Conservation (phyloP, 2,113 vertebrate species). For the Acanthisitta chloris region DNA sequence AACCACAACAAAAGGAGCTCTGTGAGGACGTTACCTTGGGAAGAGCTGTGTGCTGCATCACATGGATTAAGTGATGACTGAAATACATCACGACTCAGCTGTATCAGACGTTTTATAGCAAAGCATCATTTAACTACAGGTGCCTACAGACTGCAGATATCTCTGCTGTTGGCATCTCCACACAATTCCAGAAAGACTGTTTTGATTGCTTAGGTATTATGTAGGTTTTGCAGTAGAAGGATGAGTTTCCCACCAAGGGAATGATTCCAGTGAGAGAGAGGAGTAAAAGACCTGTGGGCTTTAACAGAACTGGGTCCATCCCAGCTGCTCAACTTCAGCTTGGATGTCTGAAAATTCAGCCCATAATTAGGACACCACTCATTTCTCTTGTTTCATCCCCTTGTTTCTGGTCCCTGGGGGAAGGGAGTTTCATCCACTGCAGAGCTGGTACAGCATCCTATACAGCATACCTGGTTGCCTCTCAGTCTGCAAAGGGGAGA, state of each 20-base stretch:
- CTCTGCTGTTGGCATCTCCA: neutral
- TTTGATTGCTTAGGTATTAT: neutral
- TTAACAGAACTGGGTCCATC: neutral
- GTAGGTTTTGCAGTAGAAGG: neutral
- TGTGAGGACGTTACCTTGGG: neutral
- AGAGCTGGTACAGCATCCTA: neutral
- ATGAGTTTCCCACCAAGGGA: neutral
- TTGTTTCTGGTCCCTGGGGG: neutral
- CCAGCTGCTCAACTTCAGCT: neutral
- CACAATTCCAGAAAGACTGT: neutral
- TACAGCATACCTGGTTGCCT: neutral
- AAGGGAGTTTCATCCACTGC: neutral
- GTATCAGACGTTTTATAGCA: neutral
- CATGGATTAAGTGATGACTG: neutral
- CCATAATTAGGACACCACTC: neutral
- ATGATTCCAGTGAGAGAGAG: neutral
- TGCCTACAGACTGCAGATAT: neutral
- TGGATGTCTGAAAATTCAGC: neutral
- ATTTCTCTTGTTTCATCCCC: neutral
- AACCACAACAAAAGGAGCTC: neutral
- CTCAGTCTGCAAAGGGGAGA: neutral
- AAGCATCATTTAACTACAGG: neutral
- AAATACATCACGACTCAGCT: neutral
- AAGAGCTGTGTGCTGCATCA: neutral
- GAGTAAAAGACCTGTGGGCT: neutral